Evolutionary conservation across 2,113 vertebrate genomes (phyloP).

Genomic region (Ursus arctos): DNA sequence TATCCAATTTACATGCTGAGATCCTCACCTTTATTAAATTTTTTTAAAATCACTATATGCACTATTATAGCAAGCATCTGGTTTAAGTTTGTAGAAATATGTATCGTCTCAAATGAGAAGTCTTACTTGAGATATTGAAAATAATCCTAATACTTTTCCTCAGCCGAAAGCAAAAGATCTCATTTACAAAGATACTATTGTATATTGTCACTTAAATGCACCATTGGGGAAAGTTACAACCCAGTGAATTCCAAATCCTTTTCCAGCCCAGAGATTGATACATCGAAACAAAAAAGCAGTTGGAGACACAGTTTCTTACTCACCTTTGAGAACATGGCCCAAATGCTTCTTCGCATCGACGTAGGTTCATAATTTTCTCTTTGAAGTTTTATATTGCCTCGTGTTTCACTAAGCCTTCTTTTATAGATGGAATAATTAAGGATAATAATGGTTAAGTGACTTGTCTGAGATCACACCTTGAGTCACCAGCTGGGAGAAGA

Average conservation of each 20-base stretch:
- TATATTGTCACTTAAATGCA: not conserved
- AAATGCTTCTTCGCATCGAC: not conserved
- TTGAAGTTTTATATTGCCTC: slow-evolving; percentile 15
- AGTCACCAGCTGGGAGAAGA: not conserved
- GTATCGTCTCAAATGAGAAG: not conserved
- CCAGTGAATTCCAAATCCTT: not conserved
- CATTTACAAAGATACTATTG: not conserved
- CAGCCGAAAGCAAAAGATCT: not conserved
- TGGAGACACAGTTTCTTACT: not conserved
- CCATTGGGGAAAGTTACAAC: not conserved
- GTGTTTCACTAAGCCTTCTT: not conserved
- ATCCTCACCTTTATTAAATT: not conserved
- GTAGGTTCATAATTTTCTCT: not conserved
- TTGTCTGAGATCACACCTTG: not conserved
- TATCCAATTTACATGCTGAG: not conserved
- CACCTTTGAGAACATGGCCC: not conserved
- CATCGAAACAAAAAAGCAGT: not conserved
- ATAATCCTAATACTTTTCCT: not conserved
- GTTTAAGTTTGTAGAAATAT: not conserved
- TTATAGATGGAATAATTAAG: slow-evolving; percentile 37
- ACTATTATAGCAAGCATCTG: not conserved
- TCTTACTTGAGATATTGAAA: not conserved
- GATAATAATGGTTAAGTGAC: slow-evolving; percentile 18
- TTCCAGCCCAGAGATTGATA: not conserved
- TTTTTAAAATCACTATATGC: not conserved